phyloP scores from a whole-genome alignment of 2,888 invertebrate genomes.

The Idaea biselata region DNA sequence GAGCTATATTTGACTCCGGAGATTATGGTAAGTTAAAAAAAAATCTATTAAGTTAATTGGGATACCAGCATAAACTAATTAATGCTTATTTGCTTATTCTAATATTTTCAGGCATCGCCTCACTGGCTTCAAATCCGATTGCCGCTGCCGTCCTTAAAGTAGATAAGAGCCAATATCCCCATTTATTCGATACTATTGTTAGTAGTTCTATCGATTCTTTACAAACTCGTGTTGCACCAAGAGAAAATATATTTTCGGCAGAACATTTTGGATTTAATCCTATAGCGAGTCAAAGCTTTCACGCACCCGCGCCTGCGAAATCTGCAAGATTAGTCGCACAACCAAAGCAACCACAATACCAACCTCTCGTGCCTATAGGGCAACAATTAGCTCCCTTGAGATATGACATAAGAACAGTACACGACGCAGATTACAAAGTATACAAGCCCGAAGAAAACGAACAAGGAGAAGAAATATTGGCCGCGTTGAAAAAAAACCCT shows the following conservation, averaged over 20 bases:
- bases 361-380: constrained; percentile 39
- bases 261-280: constrained; percentile 74
- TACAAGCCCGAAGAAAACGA: constrained; percentile 70
- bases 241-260: constrained; percentile 64
- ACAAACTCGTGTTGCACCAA: constrained; percentile 63
- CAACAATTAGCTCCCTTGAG: constrained; percentile 59
- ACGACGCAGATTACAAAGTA: constrained; percentile 73
- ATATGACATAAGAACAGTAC: constrained; percentile 72
- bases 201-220: constrained; percentile 75
- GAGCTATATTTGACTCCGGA: constrained; percentile 72
- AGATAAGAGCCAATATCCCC: constrained; percentile 72
- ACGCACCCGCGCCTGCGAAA: constrained; percentile 43
- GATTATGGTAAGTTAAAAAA: constrained; percentile 53
- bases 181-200: constrained; percentile 69
- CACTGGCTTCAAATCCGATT: constrained; percentile 70
- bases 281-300: constrained; percentile 69
- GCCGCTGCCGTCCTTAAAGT: constrained; percentile 65
- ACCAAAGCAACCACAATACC: constrained; percentile 42
- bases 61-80: constrained; percentile 4
- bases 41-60: constrained; percentile 5
- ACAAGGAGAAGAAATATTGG: constrained; percentile 65
- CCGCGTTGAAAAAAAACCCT: constrained; percentile 70
- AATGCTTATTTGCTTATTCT: constrained; percentile 39
- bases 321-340: constrained; percentile 58
- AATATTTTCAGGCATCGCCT: constrained; percentile 66